Percentiles rank a stretch among this genome's conserved stretches.
phyloP scores from a whole-genome alignment of 1,140 invertebrate genomes.

The Pseudobourletiella spinata region DNA sequence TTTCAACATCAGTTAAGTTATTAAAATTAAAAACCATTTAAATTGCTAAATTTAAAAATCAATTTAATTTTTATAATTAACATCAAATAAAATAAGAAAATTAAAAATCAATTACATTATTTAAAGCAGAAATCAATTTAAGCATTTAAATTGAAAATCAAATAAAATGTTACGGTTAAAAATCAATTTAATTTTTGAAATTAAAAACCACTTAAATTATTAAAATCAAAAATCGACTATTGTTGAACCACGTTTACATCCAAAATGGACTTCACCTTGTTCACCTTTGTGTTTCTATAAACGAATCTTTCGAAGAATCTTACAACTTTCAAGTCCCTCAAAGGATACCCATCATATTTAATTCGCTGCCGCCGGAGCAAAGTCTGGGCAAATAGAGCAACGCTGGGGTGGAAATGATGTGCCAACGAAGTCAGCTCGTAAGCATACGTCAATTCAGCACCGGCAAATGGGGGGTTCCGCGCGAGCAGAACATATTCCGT shows the following conservation, averaged over 20 bases:
- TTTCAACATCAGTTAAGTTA: too few species aligned
- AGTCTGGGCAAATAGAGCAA: constrained; percentile 73
- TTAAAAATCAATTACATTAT: too few species aligned
- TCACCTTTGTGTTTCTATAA: constrained; percentile 87
- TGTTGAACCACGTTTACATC: neutral
- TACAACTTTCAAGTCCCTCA: constrained; percentile 80
- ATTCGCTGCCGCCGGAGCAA: constrained; percentile 66
- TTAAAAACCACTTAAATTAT: too few species aligned
- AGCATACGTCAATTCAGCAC: constrained; percentile 57
- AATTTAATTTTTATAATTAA: too few species aligned
- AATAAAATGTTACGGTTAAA: too few species aligned
- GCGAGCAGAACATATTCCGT: constrained; percentile 58
- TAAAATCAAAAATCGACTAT: too few species aligned
- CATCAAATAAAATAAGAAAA: too few species aligned
- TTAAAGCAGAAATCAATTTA: too few species aligned
- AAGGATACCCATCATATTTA: constrained; percentile 79
- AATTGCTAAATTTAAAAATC: too few species aligned
- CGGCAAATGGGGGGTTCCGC: constrained; percentile 74
- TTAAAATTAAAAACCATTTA: too few species aligned
- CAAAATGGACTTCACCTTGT: constrained; percentile 19
- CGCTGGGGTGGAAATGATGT: constrained; percentile 82
- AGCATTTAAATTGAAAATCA: too few species aligned
- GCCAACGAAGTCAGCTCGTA: constrained; percentile 62
- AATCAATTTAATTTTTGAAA: too few species aligned
- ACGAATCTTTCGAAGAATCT: constrained; percentile 89